A percentile compares a stretch with the other conserved stretches of the same genome.
Conservation (phyloP, 2,888 invertebrate species). For the Oegoconia quadripuncta region DNA sequence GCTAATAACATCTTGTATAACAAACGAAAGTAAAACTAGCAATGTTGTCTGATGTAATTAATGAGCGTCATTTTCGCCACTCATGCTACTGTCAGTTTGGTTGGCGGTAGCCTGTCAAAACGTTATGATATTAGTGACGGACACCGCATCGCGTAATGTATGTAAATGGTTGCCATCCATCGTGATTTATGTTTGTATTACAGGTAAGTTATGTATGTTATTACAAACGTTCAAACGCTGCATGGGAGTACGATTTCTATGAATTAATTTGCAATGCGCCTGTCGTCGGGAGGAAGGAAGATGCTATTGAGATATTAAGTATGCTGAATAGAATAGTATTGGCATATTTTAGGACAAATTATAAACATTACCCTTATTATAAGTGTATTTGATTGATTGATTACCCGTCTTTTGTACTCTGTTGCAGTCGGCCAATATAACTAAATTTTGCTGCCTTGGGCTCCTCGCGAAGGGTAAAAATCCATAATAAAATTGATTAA, state of each 20-base stretch:
- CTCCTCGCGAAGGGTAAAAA: no score
- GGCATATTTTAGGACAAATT: no score
- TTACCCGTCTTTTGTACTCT: no score
- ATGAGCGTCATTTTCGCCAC: constrained; percentile 56
- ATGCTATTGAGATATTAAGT: no score
- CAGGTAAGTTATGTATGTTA: constrained; percentile 5
- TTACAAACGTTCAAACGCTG: constrained; percentile 2
- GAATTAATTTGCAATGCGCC: constrained; percentile 4
- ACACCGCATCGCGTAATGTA: constrained; percentile 25
- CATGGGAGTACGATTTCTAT: constrained; percentile 8
- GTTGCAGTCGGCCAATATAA: no score
- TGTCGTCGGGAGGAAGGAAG: no score
- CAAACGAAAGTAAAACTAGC: constrained; percentile 65
- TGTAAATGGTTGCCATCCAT: constrained; percentile 6
- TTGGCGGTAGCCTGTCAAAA: constrained; percentile 45
- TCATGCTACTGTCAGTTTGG: constrained; percentile 44
- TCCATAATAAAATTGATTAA: no score
- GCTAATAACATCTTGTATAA: constrained; percentile 47
- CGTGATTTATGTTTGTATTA: constrained; percentile 11
- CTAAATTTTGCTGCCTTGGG: no score
- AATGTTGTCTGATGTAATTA: constrained; percentile 56
- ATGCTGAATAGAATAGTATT: no score
- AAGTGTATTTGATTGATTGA: no score
- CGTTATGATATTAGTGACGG: constrained; percentile 52
- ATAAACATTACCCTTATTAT: no score